Evolutionary conservation across 2,888 invertebrate species (phyloP).

Genomic region (Phymatocera aterrima): DNA sequence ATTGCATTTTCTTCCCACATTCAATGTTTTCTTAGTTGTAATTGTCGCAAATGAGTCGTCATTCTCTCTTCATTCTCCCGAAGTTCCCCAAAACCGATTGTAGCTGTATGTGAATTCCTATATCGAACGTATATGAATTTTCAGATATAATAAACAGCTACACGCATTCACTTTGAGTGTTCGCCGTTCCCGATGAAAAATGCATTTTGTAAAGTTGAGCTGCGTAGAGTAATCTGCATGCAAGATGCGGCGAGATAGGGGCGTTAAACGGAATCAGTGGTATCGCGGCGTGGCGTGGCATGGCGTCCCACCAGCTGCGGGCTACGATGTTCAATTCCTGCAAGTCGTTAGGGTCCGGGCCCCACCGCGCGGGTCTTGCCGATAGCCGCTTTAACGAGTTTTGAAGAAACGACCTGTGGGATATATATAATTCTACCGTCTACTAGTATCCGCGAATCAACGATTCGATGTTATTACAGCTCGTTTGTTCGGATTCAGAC

Average conservation of each 20-base stretch:
- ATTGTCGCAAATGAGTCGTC: too few species aligned
- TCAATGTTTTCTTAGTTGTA: too few species aligned
- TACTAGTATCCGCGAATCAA: neutral
- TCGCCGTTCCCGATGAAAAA: too few species aligned
- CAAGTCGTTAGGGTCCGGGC: slow-evolving; percentile 30
- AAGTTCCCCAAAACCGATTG: too few species aligned
- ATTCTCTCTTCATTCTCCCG: too few species aligned
- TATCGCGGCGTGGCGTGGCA: neutral
- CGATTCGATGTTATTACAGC: slow-evolving; percentile 15
- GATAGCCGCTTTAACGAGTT: slow-evolving; percentile 41
- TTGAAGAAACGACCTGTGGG: slow-evolving; percentile 13
- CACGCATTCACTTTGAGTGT: too few species aligned
- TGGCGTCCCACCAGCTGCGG: neutral
- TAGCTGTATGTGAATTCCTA: too few species aligned
- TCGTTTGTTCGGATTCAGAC: neutral
- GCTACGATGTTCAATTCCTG: slow-evolving; percentile 4
- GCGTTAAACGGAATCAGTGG: slow-evolving; percentile 12
- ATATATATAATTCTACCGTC: neutral
- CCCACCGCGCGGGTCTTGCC: neutral
- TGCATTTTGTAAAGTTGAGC: too few species aligned
- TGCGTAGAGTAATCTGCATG: neutral
- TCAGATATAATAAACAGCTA: too few species aligned
- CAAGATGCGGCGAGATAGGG: neutral
- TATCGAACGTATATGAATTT: too few species aligned
- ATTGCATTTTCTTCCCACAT: too few species aligned